These are phyloP conservation scores for Neostethus bicornis DNA, from an alignment of 2,797 vertebrate genomes.

Conservation along the genomic window DNA sequence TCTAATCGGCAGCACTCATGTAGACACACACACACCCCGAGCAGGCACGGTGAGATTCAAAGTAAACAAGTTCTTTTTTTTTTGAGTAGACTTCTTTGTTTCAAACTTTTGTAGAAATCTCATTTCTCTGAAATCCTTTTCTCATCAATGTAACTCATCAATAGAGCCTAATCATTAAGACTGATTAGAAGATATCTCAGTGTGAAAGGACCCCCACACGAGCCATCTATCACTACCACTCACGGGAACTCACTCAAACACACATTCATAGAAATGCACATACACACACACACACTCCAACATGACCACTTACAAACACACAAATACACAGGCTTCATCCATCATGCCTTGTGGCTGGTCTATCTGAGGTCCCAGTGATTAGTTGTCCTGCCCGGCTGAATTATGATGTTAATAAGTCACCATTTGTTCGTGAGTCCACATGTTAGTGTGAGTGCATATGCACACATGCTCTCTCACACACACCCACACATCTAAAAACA, in stretches of 20 bases:
- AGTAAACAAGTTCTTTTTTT: slow-evolving; percentile 23
- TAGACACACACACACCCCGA: slow-evolving; percentile 11
- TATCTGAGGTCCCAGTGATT: slow-evolving; percentile 83
- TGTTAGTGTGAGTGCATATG: slow-evolving; percentile 4
- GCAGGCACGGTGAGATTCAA: not conserved
- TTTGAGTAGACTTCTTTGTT: slow-evolving; percentile 28
- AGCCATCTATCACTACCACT: slow-evolving; percentile 72
- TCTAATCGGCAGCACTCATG: slow-evolving; percentile 18
- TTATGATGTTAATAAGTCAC: slow-evolving; percentile 88
- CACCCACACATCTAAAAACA: slow-evolving; percentile 3
- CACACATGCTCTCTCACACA: not conserved
- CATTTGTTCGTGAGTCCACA: slow-evolving; percentile 75
- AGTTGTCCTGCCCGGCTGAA: slow-evolving; percentile 85
- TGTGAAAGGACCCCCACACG: slow-evolving; percentile 76
- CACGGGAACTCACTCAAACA: slow-evolving; percentile 23
- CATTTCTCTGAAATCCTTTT: slow-evolving; percentile 49
- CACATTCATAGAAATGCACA: slow-evolving; percentile 15
- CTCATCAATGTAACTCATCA: slow-evolving; percentile 66
- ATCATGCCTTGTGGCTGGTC: slow-evolving; percentile 80
- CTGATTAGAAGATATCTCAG: slow-evolving; percentile 81
- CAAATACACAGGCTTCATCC: slow-evolving; percentile 67
- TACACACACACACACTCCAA: slow-evolving; percentile 31
- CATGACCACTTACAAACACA: slow-evolving; percentile 19
- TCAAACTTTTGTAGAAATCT: slow-evolving; percentile 36
- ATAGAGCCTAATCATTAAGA: slow-evolving; percentile 81